Percentiles rank a stretch among this genome's conserved stretches.
Evolutionary conservation across 2,888 invertebrate species (phyloP).

Genomic region (Artemia sinica): DNA sequence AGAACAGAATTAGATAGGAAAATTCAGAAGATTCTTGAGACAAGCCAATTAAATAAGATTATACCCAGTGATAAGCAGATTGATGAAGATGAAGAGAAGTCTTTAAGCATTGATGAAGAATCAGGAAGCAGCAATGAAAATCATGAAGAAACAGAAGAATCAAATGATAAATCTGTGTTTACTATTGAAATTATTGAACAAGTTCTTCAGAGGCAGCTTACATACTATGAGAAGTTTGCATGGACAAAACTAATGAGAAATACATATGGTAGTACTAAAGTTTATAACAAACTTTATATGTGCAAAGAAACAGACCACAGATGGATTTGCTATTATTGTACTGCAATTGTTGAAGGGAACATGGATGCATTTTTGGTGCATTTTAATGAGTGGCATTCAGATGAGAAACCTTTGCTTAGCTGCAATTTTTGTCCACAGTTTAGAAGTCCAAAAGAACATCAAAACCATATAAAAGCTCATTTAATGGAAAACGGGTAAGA

Average conservation of each 20-base stretch:
- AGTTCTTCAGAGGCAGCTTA: conserved; percentile 11
- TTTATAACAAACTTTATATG: conserved; percentile 9
- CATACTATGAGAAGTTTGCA: background rate
- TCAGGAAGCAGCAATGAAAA: background rate
- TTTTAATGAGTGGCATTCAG: conserved; percentile 8
- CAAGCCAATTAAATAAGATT: background rate
- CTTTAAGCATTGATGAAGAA: conserved; percentile 6
- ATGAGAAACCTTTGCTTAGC: conserved; percentile 9
- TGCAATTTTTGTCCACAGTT: conserved; percentile 5
- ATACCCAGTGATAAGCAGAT: background rate
- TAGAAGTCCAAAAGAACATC: conserved; percentile 11
- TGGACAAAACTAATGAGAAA: conserved; percentile 13
- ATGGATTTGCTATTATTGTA: conserved; percentile 10
- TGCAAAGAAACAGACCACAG: background rate
- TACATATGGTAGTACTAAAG: conserved; percentile 9
- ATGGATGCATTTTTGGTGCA: conserved; percentile 6
- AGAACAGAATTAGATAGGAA: background rate
- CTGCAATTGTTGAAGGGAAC: background rate
- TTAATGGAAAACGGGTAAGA: conserved; percentile 2
- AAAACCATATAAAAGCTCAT: conserved; percentile 12
- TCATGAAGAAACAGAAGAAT: background rate
- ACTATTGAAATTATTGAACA: conserved; percentile 10
- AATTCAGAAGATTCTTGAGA: conserved; percentile 4
- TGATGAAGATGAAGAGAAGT: background rate
- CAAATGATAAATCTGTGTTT: background rate